A percentile compares a stretch with the other conserved stretches of the same genome.
These are phyloP conservation scores for Branchinecta sandiegonensis DNA, from an alignment of 2,888 invertebrate genomes.

Conservation along the genomic window DNA sequence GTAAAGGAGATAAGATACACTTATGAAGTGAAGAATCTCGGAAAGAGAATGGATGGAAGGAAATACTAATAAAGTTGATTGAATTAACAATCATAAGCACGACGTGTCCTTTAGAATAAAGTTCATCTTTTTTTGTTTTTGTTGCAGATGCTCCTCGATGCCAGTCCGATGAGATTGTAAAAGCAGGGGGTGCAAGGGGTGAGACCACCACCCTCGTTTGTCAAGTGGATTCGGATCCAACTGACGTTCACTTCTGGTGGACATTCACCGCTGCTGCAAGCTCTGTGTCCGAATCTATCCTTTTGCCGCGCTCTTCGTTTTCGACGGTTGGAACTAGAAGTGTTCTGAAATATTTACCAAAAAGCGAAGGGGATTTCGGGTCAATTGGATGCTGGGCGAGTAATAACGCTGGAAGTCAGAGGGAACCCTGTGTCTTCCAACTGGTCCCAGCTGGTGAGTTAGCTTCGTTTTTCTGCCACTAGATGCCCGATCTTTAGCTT, in stretches of 20 bases:
- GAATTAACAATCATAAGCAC: too few species aligned
- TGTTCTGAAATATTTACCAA: conserved; percentile 14
- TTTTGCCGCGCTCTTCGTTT: neutral
- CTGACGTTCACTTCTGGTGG: conserved; percentile 24
- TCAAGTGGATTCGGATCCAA: conserved; percentile 30
- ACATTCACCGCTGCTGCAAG: conserved; percentile 20
- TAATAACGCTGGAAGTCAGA: conserved; percentile 22
- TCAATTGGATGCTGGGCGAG: conserved; percentile 22
- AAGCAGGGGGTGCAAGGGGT: conserved; percentile 29
- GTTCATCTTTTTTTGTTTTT: neutral
- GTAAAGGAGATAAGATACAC: too few species aligned
- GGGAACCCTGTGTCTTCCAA: conserved; percentile 22
- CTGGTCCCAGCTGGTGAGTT: conserved; percentile 22
- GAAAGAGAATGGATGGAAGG: too few species aligned
- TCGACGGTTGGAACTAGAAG: neutral
- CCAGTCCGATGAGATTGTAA: conserved; percentile 27
- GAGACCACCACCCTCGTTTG: conserved; percentile 29
- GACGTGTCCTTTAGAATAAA: neutral
- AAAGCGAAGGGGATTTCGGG: conserved; percentile 22
- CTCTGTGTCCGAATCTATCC: neutral
- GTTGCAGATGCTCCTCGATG: conserved; percentile 22
- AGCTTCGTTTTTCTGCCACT: too few species aligned
- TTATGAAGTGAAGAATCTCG: too few species aligned
- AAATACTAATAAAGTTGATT: too few species aligned
- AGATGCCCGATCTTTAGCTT: too few species aligned